Conservation (phyloP, 2,113 vertebrate genomes). For the Megaleporinus macrocephalus region DNA sequence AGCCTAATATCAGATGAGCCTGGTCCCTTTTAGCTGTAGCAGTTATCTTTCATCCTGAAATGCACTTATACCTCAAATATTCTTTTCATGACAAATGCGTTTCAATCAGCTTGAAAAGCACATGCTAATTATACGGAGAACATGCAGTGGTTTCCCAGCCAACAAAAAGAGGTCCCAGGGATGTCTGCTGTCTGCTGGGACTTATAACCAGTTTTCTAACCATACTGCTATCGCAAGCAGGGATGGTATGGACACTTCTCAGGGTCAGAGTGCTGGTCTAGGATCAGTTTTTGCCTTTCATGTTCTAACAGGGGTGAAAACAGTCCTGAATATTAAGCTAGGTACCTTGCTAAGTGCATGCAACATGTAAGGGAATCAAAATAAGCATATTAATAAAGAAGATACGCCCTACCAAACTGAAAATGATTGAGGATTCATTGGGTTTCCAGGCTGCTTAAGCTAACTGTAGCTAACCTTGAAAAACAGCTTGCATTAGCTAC, state of each 20-base stretch:
- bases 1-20: background rate
- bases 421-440: no score
- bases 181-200: no score
- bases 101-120: background rate
- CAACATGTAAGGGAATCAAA: no score
- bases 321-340: no score
- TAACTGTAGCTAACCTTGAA: no score
- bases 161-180: no score
- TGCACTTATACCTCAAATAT: slow-evolving; percentile 14
- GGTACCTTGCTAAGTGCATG: no score
- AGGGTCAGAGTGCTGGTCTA: background rate
- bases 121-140: background rate
- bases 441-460: no score
- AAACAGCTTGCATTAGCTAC: no score
- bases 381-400: no score
- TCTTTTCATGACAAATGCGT: slow-evolving; percentile 1
- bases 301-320: background rate
- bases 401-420: no score
- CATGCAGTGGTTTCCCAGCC: background rate
- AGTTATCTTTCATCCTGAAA: slow-evolving; percentile 24
- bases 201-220: no score
- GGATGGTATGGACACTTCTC: background rate
- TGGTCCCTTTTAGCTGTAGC: slow-evolving; percentile 15
- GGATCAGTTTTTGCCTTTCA: background rate
- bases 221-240: background rate